Percentiles rank a stretch among this genome's conserved stretches.
phyloP scores from a whole-genome alignment of 2,113 vertebrate species.

The Picathartes gymnocephalus region DNA sequence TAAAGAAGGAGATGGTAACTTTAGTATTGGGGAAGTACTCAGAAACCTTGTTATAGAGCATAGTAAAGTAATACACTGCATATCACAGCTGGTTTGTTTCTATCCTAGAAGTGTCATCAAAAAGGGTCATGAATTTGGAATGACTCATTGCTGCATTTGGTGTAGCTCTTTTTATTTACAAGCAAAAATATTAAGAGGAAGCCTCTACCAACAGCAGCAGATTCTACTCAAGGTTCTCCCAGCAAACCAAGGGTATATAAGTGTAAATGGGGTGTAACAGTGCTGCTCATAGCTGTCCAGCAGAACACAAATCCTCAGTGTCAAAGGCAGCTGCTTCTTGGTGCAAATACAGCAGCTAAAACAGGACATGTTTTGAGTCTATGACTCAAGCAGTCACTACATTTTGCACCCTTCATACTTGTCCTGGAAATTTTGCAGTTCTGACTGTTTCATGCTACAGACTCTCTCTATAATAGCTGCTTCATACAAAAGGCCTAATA shows the following conservation, averaged over 20 bases:
- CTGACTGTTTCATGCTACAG: neutral
- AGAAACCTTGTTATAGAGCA: neutral
- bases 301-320: neutral
- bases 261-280: too few species aligned
- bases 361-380: neutral
- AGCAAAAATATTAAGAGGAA: neutral
- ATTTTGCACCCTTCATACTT: neutral
- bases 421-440: neutral
- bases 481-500: neutral
- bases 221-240: fast-evolving
- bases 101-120: neutral
- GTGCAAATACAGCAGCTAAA: neutral
- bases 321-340: neutral
- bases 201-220: neutral
- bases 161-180: neutral
- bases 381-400: neutral
- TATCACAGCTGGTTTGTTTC: neutral
- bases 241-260: neutral
- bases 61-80: neutral
- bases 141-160: neutral
- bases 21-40: neutral
- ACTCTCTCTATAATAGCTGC: neutral
- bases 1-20: neutral
- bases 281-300: neutral
- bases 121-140: neutral